phyloP scores from a whole-genome alignment of 2,888 invertebrate species.

The Drosophila anceps region DNA sequence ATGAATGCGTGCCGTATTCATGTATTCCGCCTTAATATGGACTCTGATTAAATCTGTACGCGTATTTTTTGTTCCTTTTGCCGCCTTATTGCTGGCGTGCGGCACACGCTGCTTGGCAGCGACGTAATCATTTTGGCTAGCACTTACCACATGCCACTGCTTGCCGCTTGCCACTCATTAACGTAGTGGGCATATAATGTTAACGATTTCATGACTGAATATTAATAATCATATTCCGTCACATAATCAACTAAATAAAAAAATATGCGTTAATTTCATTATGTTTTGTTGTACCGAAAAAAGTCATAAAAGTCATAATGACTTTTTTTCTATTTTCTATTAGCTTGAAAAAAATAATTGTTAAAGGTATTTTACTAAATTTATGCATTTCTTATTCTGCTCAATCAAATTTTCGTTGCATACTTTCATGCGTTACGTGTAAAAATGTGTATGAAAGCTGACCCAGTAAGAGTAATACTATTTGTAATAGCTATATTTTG shows the following conservation, averaged over 20 bases:
- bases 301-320: not conserved
- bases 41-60: slow-evolving; percentile 40
- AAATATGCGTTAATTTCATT: not conserved
- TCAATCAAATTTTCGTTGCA: slow-evolving; percentile 1
- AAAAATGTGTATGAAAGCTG: not conserved
- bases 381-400: not conserved
- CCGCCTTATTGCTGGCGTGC: slow-evolving; percentile 31
- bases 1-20: slow-evolving; percentile 24
- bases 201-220: slow-evolving; percentile 1
- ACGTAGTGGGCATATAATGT: slow-evolving; percentile 19
- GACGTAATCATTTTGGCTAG: slow-evolving; percentile 33
- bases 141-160: slow-evolving; percentile 9
- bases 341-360: not conserved
- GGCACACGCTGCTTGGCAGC: slow-evolving; percentile 24
- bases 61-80: slow-evolving; percentile 26
- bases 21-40: slow-evolving; percentile 46
- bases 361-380: not conserved
- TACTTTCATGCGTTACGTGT: not conserved
- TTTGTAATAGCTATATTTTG: not conserved
- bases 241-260: not conserved
- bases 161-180: slow-evolving; percentile 17
- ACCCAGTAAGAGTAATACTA: not conserved
- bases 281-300: not conserved
- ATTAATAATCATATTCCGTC: slow-evolving; percentile 1
- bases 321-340: not conserved